Conservation (phyloP, 2,113 vertebrate species). For the Okapia johnstoni region DNA sequence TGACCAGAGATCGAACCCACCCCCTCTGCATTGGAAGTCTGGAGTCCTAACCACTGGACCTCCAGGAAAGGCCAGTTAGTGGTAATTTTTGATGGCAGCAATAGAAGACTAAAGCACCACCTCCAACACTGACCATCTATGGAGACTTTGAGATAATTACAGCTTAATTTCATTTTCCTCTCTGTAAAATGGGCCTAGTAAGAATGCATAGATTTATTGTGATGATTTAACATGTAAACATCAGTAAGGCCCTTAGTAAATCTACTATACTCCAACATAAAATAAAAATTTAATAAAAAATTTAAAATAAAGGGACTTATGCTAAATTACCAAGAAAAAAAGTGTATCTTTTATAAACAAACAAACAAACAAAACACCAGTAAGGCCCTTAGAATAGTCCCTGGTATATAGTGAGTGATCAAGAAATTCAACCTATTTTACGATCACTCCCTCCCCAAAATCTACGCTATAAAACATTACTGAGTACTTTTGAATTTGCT, state of each 20-base stretch:
- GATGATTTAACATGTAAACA: background rate
- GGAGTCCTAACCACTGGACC: too few relatives aligned
- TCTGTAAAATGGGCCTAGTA: background rate
- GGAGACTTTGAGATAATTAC: background rate
- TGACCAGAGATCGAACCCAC: too few relatives aligned
- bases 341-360: too few relatives aligned
- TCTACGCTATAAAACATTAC: background rate
- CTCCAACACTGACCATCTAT: fast-evolving
- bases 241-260: background rate
- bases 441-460: background rate
- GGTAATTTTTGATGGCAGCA: background rate
- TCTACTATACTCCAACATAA: too few relatives aligned
- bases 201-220: background rate
- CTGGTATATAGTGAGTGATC: background rate
- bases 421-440: background rate
- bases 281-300: too few relatives aligned
- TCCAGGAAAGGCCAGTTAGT: too few relatives aligned
- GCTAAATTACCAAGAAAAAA: too few relatives aligned
- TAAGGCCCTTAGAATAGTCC: background rate
- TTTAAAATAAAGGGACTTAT: too few relatives aligned
- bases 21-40: too few relatives aligned
- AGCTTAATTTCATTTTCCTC: background rate
- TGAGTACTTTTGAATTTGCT: background rate
- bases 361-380: too few relatives aligned
- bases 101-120: too few relatives aligned